Evolutionary conservation across 2,888 invertebrate genomes (phyloP), one percentile per base, ranked within the genome.

Genomic region (Lasioglossum oenotherae): DNA sequence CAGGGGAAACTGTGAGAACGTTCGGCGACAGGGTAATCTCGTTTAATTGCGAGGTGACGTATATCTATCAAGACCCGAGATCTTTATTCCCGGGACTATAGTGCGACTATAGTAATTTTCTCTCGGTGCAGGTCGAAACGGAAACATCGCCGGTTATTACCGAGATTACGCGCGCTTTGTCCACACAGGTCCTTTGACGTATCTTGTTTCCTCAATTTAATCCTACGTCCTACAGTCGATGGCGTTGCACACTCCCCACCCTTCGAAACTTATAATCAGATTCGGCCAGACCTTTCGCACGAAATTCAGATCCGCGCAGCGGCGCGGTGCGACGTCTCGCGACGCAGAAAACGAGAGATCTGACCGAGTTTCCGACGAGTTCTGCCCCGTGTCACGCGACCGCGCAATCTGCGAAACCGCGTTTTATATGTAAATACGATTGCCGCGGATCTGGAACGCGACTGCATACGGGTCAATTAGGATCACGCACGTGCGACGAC

Each of bases 361-460:
- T 84, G 90, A 87, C 89, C 91, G 90, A 91, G 87, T 91, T 92
- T 87, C 88, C 74, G 49, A 46, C 6, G 53, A 27, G 46, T 67
- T 78, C 35, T 67, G 27, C 78, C 83, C 23, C 38, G 57, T 87
- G 86, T 91, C 89, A 91, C 87, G 90, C 90, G 89, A 91, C 87
- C 86, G 87, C 82, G 78, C 69, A 67, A 77, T 82, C 78, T 81
- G 73, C 71, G 81, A 80, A 31, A 76, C 81, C 86, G 83, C 78
- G 73, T 74, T 75, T 78, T 44, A 60, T 53, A 38, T 38, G 60
- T 75, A 78, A 73, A 49, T 74, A 77, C 46, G 31, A 23, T 44
- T 57, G 57, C 69, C 71, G 78, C 69, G 69, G 69, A 74, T 49
- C 16, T 64, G 38, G 71, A 31, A 35, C 60, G 49, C 35, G 14